Percentiles rank a stretch among this genome's conserved stretches.
phyloP scores from a whole-genome alignment of 2,113 vertebrate species.

The Engraulis encrasicolus region DNA sequence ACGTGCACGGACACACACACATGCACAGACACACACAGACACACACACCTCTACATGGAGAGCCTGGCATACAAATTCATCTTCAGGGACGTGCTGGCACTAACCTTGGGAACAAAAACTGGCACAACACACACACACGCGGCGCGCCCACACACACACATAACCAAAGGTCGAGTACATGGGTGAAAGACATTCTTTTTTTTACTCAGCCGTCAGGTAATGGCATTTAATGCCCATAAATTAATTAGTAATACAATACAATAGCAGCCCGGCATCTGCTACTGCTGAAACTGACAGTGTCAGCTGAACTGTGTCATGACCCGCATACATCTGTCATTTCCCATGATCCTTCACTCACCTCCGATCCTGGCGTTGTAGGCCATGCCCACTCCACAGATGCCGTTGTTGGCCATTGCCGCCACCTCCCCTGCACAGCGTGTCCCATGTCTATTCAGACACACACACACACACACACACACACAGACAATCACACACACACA shows the following conservation, averaged over 20 bases:
- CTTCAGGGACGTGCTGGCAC: neutral
- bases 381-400: conserved; percentile 91
- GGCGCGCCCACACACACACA: neutral
- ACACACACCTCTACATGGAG: neutral
- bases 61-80: neutral
- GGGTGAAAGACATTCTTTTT: no score
- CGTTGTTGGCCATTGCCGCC: conserved; percentile 90
- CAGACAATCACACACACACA: neutral
- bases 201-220: no score
- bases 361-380: conserved; percentile 93
- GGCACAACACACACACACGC: neutral
- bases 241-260: no score
- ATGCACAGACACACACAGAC: no score
- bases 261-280: no score
- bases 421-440: conserved; percentile 95
- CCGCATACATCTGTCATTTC: no score
- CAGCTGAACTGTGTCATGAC: no score
- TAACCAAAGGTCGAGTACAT: neutral
- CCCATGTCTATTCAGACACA: neutral
- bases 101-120: neutral
- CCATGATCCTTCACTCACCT: conserved; percentile 73
- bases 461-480: conserved; percentile 16
- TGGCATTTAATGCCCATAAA: no score
- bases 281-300: no score
- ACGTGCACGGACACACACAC: neutral